Evolutionary conservation across 1,140 invertebrate species (phyloP), one percentile per base, ranked within the genome.

Genomic region (Megalonaias nervosa): DNA sequence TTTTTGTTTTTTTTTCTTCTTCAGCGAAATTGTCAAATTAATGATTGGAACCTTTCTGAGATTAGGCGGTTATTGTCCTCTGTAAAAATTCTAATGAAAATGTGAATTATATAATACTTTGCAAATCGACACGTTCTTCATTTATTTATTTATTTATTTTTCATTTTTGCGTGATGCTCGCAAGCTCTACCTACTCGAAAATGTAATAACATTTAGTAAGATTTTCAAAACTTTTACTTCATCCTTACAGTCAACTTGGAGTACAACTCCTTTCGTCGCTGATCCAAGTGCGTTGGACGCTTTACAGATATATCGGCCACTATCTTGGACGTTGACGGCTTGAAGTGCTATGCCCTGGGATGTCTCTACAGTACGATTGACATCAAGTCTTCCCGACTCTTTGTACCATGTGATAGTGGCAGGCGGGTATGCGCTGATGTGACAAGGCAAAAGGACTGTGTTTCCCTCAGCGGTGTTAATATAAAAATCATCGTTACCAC

Each of bases 251-350:
- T 68, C 67, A 9, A 75, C 74, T 62, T 55, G 56, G 12, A 75
- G 66, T 5, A 55, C 70, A 26, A 75, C 57, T 69, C 58, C 70
- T 31, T 75, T 75, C 15, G 67, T 75, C 21, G 74, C 64, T 56
- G 74, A 69, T 11, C 74, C 74, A 21, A 75, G 67, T 60, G 70
- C 57, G 57, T 70, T 75, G 31, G 59, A 61, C 21, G 67, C 74
- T 48, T 56, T 75, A 48, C 74, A 75, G 14, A 38, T 75, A 31
- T 75, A 75, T 64, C 59, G 61, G n/a, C 74, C 74, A 23, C 59
- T 69, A 19, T 75, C 74, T 3, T 26, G 48, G 16, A 70, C 11
- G 31, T 21, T 38, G 21, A 70, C 67, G 4, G 58, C 21, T 38
- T 75, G 59, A 31, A 75, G 68, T 38, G 67, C 74, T 48, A 75